These are phyloP conservation scores for Lasaia peninsularis DNA, from an alignment of 1,140 invertebrate genomes.

Conservation along the genomic window DNA sequence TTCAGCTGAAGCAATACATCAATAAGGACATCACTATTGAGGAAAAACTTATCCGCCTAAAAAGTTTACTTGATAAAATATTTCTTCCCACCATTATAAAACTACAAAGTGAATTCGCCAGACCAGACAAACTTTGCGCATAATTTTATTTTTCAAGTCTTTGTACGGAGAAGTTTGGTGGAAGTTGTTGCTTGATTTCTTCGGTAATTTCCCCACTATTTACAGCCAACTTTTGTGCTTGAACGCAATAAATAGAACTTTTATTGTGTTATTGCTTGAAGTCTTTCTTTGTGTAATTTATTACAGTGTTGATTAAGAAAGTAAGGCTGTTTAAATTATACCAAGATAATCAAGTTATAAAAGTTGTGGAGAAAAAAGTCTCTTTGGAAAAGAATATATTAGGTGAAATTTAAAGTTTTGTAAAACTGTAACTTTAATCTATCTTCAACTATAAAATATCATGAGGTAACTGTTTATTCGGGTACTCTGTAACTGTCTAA, in stretches of 20 bases:
- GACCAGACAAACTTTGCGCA: slow-evolving; percentile 32
- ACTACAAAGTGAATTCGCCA: slow-evolving; percentile 15
- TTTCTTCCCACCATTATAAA: slow-evolving; percentile 17
- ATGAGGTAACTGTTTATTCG: no score
- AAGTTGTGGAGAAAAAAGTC: no score
- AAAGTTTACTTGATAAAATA: slow-evolving; percentile 6
- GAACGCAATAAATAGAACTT: slow-evolving; percentile 28
- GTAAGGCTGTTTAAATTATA: neutral
- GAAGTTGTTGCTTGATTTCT: slow-evolving; percentile 33
- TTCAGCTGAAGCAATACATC: no score
- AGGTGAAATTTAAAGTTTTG: no score
- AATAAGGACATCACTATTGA: no score
- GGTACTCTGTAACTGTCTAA: no score
- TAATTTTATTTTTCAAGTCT: slow-evolving; percentile 39
- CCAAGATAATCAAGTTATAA: no score
- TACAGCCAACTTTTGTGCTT: slow-evolving; percentile 25
- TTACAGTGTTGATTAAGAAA: slow-evolving; percentile 3
- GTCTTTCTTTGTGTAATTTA: slow-evolving; percentile 15
- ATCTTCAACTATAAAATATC: no score
- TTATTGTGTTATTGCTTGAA: slow-evolving; percentile 21
- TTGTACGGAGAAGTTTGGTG: slow-evolving; percentile 20
- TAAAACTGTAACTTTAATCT: no score
- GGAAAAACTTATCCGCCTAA: no score
- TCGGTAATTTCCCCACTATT: slow-evolving; percentile 32
- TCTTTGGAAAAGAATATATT: no score